Conservation (phyloP, 2,888 invertebrate genomes). For the Drosophila parthenogenetica region DNA sequence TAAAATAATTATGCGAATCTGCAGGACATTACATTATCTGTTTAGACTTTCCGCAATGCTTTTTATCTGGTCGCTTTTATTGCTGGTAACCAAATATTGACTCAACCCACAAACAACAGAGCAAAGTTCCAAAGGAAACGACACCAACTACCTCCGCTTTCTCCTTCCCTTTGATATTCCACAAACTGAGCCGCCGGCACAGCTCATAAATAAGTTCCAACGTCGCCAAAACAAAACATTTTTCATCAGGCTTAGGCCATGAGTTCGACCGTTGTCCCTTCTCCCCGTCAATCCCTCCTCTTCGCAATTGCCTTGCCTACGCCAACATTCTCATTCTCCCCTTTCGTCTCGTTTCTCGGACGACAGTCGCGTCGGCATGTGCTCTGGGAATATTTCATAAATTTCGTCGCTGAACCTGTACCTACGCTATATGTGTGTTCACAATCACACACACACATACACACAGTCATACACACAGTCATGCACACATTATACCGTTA, state of each 20-base stretch:
- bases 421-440: slow-evolving; percentile 25
- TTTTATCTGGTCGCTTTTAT: slow-evolving; percentile 66
- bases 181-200: slow-evolving; percentile 41
- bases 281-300: slow-evolving; percentile 1
- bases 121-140: slow-evolving; percentile 4
- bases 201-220: slow-evolving; percentile 67
- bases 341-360: not conserved
- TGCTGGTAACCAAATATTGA: slow-evolving; percentile 58
- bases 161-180: not conserved
- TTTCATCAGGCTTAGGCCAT: slow-evolving; percentile 56
- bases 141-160: not conserved
- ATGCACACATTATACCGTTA: slow-evolving; percentile 23
- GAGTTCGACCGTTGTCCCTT: slow-evolving; percentile 22
- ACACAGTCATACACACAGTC: not conserved
- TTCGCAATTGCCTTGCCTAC: not conserved
- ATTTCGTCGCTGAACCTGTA: slow-evolving; percentile 60
- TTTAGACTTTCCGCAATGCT: slow-evolving; percentile 54
- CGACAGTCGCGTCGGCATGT: slow-evolving; percentile 41
- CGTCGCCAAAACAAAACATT: slow-evolving; percentile 71
- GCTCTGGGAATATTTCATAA: slow-evolving; percentile 67
- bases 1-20: slow-evolving; percentile 75
- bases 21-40: slow-evolving; percentile 67
- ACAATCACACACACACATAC: not conserved
- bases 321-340: too few relatives aligned
- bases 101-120: slow-evolving; percentile 24